Evolutionary conservation across 2,797 vertebrate species (phyloP).

Genomic region (Anomalospiza imberbis): DNA sequence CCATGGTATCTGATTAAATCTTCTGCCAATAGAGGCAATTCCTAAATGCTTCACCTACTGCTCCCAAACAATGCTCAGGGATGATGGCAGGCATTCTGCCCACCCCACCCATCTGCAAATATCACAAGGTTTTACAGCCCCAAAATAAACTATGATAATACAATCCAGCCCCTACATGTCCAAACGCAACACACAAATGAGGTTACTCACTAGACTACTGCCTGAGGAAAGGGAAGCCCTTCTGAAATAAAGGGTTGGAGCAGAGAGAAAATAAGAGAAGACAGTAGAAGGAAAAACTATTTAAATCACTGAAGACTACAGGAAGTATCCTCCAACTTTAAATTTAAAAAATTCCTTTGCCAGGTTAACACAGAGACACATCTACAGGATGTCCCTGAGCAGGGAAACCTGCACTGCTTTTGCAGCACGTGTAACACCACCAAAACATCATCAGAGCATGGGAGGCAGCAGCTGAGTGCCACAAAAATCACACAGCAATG

Average conservation of each 20-base stretch:
- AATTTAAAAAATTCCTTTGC: neutral
- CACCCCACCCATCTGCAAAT: neutral
- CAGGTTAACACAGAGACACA: neutral
- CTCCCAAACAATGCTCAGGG: neutral
- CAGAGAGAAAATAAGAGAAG: neutral
- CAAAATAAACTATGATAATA: slow-evolving; percentile 11
- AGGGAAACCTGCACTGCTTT: neutral
- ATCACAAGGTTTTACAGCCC: neutral
- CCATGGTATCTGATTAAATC: neutral
- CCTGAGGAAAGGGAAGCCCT: slow-evolving; percentile 38
- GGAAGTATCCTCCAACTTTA: neutral
- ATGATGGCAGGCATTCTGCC: neutral
- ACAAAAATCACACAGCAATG: neutral
- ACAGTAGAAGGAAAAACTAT: neutral
- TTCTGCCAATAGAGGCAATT: neutral
- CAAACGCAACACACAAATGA: neutral
- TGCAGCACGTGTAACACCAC: neutral
- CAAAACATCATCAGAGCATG: neutral
- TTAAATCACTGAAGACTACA: neutral
- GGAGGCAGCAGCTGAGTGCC: neutral
- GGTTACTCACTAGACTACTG: slow-evolving; percentile 4
- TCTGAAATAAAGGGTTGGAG: neutral
- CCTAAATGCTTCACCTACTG: neutral
- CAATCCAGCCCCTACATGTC: neutral
- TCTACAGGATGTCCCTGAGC: neutral